Conservation (phyloP, 2,113 vertebrate species). For the Taxidea taxus region DNA sequence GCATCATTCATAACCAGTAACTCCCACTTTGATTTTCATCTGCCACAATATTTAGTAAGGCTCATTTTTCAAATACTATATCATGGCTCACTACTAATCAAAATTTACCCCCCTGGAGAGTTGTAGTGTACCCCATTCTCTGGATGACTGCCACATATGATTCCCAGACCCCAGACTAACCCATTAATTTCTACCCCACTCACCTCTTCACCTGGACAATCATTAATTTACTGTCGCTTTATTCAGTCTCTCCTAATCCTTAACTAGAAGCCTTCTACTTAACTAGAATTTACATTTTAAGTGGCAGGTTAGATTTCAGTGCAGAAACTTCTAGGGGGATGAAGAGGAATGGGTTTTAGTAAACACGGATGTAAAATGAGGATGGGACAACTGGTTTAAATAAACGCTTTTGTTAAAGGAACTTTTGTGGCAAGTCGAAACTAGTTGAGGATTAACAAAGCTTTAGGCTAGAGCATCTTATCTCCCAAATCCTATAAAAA, state of each 20-base stretch:
- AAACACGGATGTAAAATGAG: background rate
- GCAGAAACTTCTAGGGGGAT: background rate
- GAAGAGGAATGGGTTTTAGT: background rate
- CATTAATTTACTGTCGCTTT: constrained; percentile 34
- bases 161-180: background rate
- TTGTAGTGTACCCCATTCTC: background rate
- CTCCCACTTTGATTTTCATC: background rate
- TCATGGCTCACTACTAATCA: background rate
- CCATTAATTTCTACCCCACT: background rate
- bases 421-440: background rate
- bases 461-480: background rate
- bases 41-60: background rate
- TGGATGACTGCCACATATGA: background rate
- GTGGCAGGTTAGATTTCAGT: background rate
- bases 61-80: background rate
- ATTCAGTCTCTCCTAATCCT: constrained; percentile 28
- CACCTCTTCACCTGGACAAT: constrained; percentile 5
- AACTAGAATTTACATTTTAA: constrained; percentile 4
- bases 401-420: background rate
- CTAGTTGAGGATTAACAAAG: constrained; percentile 20
- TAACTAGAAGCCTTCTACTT: constrained; percentile 41
- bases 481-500: background rate
- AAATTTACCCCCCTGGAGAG: background rate
- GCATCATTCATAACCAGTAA: background rate
- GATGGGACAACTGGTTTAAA: background rate